Base-by-base conservation (phyloP, 2,113 vertebrate species). In the Octodon degus region DNA sequence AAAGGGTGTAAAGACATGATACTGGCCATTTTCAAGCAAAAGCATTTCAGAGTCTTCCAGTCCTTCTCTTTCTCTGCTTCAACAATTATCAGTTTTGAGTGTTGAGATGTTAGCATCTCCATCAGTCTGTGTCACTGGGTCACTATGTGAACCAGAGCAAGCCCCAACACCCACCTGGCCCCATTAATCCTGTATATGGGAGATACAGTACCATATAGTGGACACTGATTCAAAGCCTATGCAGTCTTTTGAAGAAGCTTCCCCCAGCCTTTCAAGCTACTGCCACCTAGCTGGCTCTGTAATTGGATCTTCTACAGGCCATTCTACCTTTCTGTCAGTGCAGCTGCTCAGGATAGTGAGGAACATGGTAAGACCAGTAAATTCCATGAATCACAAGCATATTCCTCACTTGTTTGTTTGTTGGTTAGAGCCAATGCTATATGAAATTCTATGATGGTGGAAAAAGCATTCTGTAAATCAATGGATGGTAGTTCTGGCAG, bases 21-120 rank as follows among this genome's bases (percentile, higher is more conserved):
- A 67, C 43, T 65, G 70, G 40, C 58, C 13, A 80, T 85, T 72
- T 92, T 92, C 14, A 34, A 92, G 37, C 8, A 67, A 92, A 95
- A 92, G 58, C 47, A 88, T 32, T 83, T 67, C 22, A 83, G 25
- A 88, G 47, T 10, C 43, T 50, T 55, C 24, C 22, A 67, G 67
- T 82, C 6, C 7, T 47, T 74, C 65, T 65, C 14, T 65, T 72
- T 80, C 25, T 32, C 25, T 68, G 47, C 65, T 43, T 76, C 67
- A 65, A 76, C 55, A 92, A 60, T 47, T 12, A 88, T 37, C 37
- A 88, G 83, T 25, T 11, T 19, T 67, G 53, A 74, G 22, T 72
- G 27, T 58, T 67, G 43, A 82, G 55, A 83, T 82, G 60, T 83
- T 68, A 88, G n/a, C 12, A 8, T 58, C n/a, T 92, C 67, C 30